These are phyloP conservation scores for Tragelaphus strepsiceros DNA, from an alignment of 2,113 vertebrate species.

Conservation along the genomic window DNA sequence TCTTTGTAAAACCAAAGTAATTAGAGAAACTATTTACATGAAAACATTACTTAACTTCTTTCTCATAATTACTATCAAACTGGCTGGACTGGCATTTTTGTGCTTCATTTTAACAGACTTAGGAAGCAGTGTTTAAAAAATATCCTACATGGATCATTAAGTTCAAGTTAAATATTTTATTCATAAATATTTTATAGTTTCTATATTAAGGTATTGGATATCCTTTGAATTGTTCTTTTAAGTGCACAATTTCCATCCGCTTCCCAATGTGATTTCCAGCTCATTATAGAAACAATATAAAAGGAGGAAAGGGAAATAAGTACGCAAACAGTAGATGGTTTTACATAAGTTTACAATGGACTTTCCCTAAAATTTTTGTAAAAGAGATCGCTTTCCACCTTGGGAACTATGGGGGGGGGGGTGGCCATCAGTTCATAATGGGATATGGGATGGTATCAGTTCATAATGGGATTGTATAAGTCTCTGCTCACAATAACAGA, in stretches of 20 bases:
- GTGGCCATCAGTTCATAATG: background rate
- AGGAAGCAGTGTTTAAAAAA: background rate
- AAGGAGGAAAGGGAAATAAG: background rate
- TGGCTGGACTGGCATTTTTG: background rate
- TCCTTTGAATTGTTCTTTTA: background rate
- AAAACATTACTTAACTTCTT: background rate
- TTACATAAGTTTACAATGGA: background rate
- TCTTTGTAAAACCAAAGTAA: background rate
- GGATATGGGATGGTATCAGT: background rate
- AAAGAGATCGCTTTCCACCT: background rate
- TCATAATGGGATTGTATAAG: background rate
- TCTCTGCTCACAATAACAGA: background rate
- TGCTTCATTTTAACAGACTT: background rate
- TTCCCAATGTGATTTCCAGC: background rate
- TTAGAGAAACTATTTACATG: background rate
- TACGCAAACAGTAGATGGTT: background rate
- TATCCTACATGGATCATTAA: background rate
- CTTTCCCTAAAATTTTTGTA: background rate
- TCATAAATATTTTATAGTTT: background rate
- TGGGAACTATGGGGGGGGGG: background rate
- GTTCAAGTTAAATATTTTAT: background rate
- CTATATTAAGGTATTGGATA: background rate
- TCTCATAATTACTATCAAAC: background rate
- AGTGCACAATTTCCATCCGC: background rate
- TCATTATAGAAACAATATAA: background rate